These are phyloP conservation scores for Nycteola revayana DNA, from an alignment of 2,888 invertebrate species.

Conservation along the genomic window DNA sequence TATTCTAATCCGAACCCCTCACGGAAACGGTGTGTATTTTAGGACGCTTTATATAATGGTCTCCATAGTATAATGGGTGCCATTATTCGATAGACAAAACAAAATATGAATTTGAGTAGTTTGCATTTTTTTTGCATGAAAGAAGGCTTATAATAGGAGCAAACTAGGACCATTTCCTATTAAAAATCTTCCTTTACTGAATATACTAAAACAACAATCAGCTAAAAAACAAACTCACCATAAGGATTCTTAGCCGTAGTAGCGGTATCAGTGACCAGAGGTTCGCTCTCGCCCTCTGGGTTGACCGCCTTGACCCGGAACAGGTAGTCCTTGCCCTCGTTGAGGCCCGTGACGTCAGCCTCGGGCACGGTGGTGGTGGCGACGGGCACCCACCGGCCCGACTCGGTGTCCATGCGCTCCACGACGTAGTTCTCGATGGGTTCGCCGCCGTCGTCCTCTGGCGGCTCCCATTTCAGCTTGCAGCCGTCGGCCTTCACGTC, in stretches of 20 bases:
- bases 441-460: constrained; percentile 98
- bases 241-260: constrained; percentile 98
- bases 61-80: too few species aligned
- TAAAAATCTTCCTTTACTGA: too few species aligned
- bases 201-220: too few species aligned
- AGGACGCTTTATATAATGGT: too few species aligned
- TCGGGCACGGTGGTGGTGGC: constrained; percentile 87
- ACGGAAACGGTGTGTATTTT: too few species aligned
- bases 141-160: too few species aligned
- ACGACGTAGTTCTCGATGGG: constrained; percentile 97
- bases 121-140: too few species aligned
- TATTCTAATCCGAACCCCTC: too few species aligned
- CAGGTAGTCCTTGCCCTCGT: constrained; percentile 98
- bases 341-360: constrained; percentile 93
- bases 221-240: constrained; percentile 72
- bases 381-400: constrained; percentile 96
- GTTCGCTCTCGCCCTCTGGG: constrained; percentile 97
- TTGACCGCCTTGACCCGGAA: constrained; percentile 99
- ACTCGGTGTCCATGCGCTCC: constrained; percentile 97
- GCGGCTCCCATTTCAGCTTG: constrained; percentile 97
- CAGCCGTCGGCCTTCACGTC: constrained; percentile 96
- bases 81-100: too few species aligned
- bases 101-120: too few species aligned
- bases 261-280: constrained; percentile 94
- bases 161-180: too few species aligned